Evolutionary conservation across 2,888 invertebrate genomes (phyloP).

Genomic region (Melitaea athalia): DNA sequence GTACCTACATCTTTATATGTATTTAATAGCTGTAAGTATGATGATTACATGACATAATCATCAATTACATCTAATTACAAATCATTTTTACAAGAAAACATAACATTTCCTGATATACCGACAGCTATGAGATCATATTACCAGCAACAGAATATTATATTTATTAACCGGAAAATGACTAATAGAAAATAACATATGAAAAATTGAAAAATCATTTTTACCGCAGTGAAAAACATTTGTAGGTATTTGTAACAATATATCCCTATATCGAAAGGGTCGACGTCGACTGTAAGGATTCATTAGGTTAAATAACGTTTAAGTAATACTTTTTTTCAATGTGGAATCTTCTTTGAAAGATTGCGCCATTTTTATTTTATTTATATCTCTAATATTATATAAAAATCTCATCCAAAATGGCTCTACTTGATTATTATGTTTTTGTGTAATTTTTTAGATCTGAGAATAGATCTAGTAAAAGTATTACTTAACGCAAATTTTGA

Average conservation of each 20-base stretch:
- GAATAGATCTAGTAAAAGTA: too few relatives aligned
- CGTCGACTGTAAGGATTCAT: neutral
- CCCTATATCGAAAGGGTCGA: neutral
- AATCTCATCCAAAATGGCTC: too few relatives aligned
- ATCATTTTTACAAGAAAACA: conserved; percentile 7
- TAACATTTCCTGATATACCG: conserved; percentile 21
- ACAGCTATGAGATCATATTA: conserved; percentile 26
- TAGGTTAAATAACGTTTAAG: neutral
- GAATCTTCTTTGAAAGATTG: too few relatives aligned
- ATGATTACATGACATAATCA: conserved; percentile 1
- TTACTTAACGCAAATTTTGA: too few relatives aligned
- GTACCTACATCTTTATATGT: neutral
- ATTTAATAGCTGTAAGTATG: neutral
- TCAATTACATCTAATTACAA: conserved; percentile 9
- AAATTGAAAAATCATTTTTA: neutral
- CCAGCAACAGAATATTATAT: conserved; percentile 23
- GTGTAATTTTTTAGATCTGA: too few relatives aligned
- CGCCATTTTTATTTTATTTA: too few relatives aligned
- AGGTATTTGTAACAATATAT: neutral
- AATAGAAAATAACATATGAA: neutral
- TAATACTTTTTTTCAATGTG: neutral
- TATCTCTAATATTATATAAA: too few relatives aligned
- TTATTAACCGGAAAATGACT: conserved; percentile 22
- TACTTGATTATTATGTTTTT: too few relatives aligned
- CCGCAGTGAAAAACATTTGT: neutral